Conservation (phyloP, 2,888 invertebrate genomes). For the Drosophila eohydei region DNA sequence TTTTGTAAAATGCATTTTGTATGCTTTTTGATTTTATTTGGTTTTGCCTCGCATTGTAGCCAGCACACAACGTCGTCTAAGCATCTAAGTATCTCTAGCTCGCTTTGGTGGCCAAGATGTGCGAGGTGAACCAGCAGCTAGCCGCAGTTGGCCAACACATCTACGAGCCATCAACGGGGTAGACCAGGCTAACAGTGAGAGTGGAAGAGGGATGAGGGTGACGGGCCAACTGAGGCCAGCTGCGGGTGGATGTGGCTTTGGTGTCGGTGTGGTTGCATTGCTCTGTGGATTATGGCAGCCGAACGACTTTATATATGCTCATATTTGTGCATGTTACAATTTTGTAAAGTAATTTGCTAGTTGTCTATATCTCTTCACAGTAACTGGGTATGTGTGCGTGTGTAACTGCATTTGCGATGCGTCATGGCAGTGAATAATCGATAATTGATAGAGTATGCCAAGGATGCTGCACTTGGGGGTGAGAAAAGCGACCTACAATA, state of each 20-base stretch:
- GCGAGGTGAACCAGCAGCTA: slow-evolving; percentile 64
- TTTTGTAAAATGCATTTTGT: slow-evolving; percentile 68
- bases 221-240: slow-evolving; percentile 35
- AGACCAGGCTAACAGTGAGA: slow-evolving; percentile 1
- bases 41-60: slow-evolving; percentile 14
- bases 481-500: slow-evolving; percentile 35
- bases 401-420: slow-evolving; percentile 40
- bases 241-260: slow-evolving; percentile 48
- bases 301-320: slow-evolving; percentile 57
- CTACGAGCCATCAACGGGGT: slow-evolving; percentile 18
- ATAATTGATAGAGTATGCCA: slow-evolving; percentile 51
- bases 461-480: slow-evolving; percentile 55
- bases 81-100: slow-evolving; percentile 39
- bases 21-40: slow-evolving; percentile 70
- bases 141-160: slow-evolving; percentile 41
- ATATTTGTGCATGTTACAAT: slow-evolving; percentile 73
- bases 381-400: neutral
- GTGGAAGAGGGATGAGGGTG: neutral
- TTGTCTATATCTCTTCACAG: slow-evolving; percentile 28
- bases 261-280: slow-evolving; percentile 13
- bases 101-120: slow-evolving; percentile 51
- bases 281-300: slow-evolving; percentile 59
- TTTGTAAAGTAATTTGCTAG: slow-evolving; percentile 62
- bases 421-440: slow-evolving; percentile 58
- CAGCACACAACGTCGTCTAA: slow-evolving; percentile 19